Conservation (phyloP, 2,888 invertebrate genomes). For the Sphecodes monilicornis region DNA sequence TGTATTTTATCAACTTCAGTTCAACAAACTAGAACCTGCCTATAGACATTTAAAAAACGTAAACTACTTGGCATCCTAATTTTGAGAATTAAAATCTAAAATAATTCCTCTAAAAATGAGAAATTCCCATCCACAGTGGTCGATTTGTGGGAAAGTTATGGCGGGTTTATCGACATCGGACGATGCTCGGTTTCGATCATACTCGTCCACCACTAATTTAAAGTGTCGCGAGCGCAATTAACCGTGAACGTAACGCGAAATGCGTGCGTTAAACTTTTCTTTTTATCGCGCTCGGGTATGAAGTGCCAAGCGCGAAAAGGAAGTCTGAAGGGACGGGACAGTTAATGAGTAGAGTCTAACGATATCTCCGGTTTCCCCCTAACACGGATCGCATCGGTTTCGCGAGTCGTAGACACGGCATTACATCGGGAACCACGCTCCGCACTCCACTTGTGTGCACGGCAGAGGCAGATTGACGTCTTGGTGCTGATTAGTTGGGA, state of each 20-base stretch:
- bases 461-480: constrained; percentile 69
- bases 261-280: not conserved
- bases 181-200: not conserved
- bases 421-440: constrained; percentile 39
- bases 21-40: too few species aligned
- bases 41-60: too few species aligned
- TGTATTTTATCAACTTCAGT: too few species aligned
- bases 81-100: too few species aligned
- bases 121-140: not conserved
- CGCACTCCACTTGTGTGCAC: constrained; percentile 35
- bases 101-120: too few species aligned
- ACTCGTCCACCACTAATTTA: not conserved
- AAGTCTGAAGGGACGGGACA: not conserved
- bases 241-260: not conserved
- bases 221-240: not conserved
- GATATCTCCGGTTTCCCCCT: not conserved
- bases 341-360: constrained; percentile 9
- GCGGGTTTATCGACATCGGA: not conserved
- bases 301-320: not conserved
- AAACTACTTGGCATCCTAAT: too few species aligned
- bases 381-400: not conserved
- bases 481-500: constrained; percentile 81
- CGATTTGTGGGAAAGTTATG: not conserved
- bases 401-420: constrained; percentile 6
- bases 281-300: not conserved